Evolutionary conservation across 2,797 vertebrate species (phyloP).

Genomic region (Epinephelus awoara): DNA sequence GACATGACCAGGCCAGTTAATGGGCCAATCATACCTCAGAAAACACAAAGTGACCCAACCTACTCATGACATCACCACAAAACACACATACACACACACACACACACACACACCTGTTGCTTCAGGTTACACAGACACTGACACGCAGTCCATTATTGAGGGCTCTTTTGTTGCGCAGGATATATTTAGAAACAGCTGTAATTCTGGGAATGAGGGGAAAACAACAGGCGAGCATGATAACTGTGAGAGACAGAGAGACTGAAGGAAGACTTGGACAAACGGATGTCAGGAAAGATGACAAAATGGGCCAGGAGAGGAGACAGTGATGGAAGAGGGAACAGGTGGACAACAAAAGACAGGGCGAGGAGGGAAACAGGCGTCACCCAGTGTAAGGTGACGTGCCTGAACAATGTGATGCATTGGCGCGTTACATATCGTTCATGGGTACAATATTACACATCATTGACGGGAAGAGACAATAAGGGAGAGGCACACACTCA

Average conservation of each 20-base stretch:
- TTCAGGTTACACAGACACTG: constrained; percentile 70
- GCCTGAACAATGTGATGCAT: constrained; percentile 44
- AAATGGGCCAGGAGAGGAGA: not conserved
- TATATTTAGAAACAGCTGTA: constrained; percentile 77
- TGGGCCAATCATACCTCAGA: constrained; percentile 44
- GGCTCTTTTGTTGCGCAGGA: constrained; percentile 62
- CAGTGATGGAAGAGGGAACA: not conserved
- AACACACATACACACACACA: constrained; percentile 31
- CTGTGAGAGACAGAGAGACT: not conserved
- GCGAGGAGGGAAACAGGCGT: not conserved
- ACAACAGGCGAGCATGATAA: not conserved
- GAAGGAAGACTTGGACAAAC: not conserved
- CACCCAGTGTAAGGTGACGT: constrained; percentile 39
- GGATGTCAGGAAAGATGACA: not conserved
- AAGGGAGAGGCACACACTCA: not conserved
- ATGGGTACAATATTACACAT: constrained; percentile 30
- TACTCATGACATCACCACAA: constrained; percentile 58
- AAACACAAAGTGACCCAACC: constrained; percentile 44
- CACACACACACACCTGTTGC: constrained; percentile 37
- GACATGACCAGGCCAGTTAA: constrained; percentile 18
- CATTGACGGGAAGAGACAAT: constrained; percentile 50
- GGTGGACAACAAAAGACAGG: not conserved
- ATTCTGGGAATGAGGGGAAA: constrained; percentile 34
- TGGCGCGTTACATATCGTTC: constrained; percentile 28
- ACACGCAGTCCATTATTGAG: constrained; percentile 62